Conservation (phyloP, 2,113 vertebrate species). For the Puffinus mauretanicus region DNA sequence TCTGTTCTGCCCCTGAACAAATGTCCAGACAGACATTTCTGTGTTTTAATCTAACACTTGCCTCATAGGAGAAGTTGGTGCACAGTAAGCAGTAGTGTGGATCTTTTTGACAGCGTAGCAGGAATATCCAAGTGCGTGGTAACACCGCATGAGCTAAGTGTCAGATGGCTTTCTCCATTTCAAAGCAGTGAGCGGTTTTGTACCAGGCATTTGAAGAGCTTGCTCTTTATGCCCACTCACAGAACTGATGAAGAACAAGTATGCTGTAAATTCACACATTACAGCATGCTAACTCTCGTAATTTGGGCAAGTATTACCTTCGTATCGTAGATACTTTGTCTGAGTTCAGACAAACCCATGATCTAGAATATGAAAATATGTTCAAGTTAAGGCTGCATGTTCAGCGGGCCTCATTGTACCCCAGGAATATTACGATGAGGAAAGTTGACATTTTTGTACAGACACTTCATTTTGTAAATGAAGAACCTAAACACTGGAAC, state of each 20-base stretch:
- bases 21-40: not conserved
- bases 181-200: not conserved
- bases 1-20: not conserved
- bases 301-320: not conserved
- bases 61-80: not conserved
- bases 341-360: not conserved
- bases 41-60: not conserved
- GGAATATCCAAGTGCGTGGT: not conserved
- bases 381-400: not conserved
- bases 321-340: not conserved
- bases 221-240: not conserved
- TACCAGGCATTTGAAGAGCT: not conserved
- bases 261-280: not conserved
- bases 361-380: not conserved
- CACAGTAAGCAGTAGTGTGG: not conserved
- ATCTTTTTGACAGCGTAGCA: not conserved
- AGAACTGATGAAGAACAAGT: not conserved
- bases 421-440: not conserved
- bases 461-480: not conserved
- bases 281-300: not conserved
- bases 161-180: not conserved
- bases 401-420: not conserved
- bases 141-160: not conserved
- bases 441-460: not conserved
- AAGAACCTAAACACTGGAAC: not conserved